A percentile compares a stretch with the other conserved stretches of the same genome.
These are phyloP conservation scores for Sigmodon hispidus DNA, from an alignment of 2,113 vertebrate genomes.

Conservation along the genomic window DNA sequence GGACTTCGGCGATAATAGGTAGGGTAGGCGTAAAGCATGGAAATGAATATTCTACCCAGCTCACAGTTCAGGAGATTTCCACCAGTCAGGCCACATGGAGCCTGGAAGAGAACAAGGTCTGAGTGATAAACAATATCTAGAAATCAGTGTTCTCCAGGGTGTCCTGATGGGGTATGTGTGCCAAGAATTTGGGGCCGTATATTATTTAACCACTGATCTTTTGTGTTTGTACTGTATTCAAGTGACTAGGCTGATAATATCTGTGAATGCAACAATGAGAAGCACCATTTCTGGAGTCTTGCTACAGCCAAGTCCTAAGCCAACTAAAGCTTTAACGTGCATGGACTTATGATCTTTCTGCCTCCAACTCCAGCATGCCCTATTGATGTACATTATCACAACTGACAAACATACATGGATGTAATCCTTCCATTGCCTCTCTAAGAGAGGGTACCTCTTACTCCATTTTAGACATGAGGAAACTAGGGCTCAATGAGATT, in stretches of 20 bases:
- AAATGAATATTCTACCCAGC: neutral
- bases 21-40: conserved; percentile 1
- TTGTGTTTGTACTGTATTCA: neutral
- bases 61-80: neutral
- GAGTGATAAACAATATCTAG: conserved; percentile 5
- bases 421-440: neutral
- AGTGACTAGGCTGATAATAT: neutral
- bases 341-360: neutral
- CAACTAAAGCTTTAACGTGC: neutral
- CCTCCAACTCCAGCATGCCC: neutral
- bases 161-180: neutral
- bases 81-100: neutral
- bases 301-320: neutral
- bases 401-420: neutral
- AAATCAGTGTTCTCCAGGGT: conserved; percentile 35
- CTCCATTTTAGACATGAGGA: neutral
- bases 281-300: conserved; percentile 10
- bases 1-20: neutral
- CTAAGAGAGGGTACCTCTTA: neutral
- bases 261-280: neutral
- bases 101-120: conserved; percentile 2
- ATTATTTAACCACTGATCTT: neutral
- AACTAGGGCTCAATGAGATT: neutral
- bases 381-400: neutral
- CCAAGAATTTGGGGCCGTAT: neutral